A percentile compares a stretch with the other conserved stretches of the same genome.
phyloP scores from a whole-genome alignment of 2,113 vertebrate species.

The Naja naja region DNA sequence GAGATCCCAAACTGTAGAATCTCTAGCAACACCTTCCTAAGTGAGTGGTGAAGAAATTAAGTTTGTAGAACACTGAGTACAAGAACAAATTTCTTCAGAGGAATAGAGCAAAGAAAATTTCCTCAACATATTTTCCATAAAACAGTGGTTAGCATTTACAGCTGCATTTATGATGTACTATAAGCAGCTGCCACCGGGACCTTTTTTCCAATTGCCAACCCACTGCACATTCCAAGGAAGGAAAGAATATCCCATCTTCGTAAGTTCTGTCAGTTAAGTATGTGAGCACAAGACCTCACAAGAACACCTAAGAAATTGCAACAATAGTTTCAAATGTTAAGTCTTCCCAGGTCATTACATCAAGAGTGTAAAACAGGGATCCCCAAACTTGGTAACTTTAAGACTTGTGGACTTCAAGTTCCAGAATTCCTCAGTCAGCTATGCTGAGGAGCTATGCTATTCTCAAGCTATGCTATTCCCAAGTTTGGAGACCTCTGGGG shows the following conservation, averaged over 20 bases:
- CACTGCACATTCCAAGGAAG: neutral
- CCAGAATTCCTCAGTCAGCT: no score
- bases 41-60: neutral
- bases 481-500: no score
- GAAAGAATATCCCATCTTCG: neutral
- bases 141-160: neutral
- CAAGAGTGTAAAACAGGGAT: neutral
- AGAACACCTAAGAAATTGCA: neutral
- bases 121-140: neutral
- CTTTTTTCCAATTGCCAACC: constrained; percentile 24
- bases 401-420: no score
- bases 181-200: constrained; percentile 8
- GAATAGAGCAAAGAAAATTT: constrained; percentile 18
- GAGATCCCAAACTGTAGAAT: neutral
- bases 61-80: constrained; percentile 7
- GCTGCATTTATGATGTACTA: neutral
- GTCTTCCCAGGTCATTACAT: neutral
- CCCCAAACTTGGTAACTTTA: no score
- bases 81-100: constrained; percentile 25
- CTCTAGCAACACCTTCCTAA: neutral
- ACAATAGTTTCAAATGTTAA: constrained; percentile 2
- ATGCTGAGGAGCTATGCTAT: no score
- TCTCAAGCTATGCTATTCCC: no score
- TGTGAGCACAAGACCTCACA: neutral
- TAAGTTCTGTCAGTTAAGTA: neutral